Evolutionary conservation across 2,113 vertebrate species (phyloP), one percentile per base, ranked within the genome.

Genomic region (Oreochromis spilurus): DNA sequence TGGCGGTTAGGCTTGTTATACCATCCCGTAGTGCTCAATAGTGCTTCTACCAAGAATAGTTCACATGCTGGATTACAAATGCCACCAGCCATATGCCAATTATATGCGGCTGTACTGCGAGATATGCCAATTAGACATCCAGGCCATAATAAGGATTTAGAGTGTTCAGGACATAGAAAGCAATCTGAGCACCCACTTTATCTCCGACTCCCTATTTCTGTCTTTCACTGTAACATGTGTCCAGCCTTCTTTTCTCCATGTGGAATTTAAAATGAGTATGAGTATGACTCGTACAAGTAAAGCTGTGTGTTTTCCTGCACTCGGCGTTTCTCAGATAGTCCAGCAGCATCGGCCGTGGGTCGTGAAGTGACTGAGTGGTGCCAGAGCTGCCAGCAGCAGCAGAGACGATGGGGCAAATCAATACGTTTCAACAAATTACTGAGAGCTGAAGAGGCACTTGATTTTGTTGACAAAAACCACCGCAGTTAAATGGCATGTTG

Each of bases 81-180:
- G 92, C 90, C 87, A 92, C 78, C 89, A 84, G 84, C 90, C 78
- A 86, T 88, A 90, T 92, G 84, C 89, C 94, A 93, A 88, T 96
- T 95, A 95, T 82, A 86, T 24, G 14, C 17, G 1, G 67, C 86
- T 77, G 58, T 90, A 89, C 84, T 72, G 83, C 81, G 40, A 87
- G 91, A 91, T 91, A 89, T 89, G 93, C 91, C 92, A 92, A 93
- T 95, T 95, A 92, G 83, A 86, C 87, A 92, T 80, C 65, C 80
- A 78, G 82, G 50, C 72, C 86, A 81, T 86, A 85, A 57, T 62
- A 52, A 84, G 80, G 70, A 84, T 91, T 87, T 83, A 38, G 86
- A 83, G 72, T 58, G 81, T 81, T 93, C 43, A 84, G 81, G 60
- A 85, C 60, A 83, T 21, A 54, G 80, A 84, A 81, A 75, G 82